Conservation (phyloP, 2,888 invertebrate species). For the Thyatira batis region DNA sequence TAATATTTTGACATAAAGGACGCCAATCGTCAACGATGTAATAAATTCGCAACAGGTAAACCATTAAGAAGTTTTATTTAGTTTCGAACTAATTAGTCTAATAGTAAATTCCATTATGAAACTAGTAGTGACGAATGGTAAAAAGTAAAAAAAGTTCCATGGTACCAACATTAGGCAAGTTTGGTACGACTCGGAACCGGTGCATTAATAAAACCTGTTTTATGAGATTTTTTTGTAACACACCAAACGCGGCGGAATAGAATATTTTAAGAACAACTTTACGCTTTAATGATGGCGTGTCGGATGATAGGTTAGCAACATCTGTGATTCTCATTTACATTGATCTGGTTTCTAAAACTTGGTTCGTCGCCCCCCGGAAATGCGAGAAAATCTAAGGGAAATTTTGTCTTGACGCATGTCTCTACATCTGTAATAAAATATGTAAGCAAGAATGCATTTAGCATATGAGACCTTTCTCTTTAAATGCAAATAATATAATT, state of each 20-base stretch:
- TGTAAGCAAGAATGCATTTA: too few species aligned
- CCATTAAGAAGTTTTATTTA: neutral
- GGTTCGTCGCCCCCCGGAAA: too few species aligned
- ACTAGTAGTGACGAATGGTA: neutral
- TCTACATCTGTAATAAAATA: too few species aligned
- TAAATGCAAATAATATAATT: too few species aligned
- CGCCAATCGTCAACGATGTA: neutral
- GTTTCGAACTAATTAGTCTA: neutral
- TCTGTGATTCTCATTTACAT: neutral
- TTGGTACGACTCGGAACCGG: constrained; percentile 23
- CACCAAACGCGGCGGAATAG: neutral
- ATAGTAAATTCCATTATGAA: neutral
- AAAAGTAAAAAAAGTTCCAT: neutral
- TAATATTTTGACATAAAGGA: too few species aligned
- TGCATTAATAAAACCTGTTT: constrained; percentile 50
- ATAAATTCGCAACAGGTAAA: neutral
- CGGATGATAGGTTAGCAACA: neutral
- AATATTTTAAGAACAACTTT: neutral
- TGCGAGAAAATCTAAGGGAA: too few species aligned
- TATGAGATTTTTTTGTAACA: constrained; percentile 30
- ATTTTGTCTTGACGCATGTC: too few species aligned
- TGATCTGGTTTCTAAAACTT: neutral
- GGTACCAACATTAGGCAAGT: constrained; percentile 4
- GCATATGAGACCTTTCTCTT: too few species aligned
- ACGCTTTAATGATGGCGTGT: constrained; percentile 5